Evolutionary conservation across 30 jellyfish, hydroid and myxozoan species (phyloP), one percentile per base, ranked within the genome.

Genomic region (Aurelia sp.): DNA sequence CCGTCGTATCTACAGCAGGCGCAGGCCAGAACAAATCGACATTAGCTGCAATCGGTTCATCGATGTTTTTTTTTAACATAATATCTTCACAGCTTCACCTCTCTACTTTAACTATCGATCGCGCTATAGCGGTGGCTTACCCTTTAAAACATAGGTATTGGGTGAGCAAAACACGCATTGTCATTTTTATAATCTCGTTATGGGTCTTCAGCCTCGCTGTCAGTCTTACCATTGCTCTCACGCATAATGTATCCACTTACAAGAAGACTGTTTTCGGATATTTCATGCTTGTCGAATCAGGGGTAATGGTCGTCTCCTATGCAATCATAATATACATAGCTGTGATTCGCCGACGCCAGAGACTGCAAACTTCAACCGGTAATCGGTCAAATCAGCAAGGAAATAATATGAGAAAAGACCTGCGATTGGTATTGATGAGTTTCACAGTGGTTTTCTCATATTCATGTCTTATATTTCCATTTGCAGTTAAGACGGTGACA

Each of bases 371-470:
- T 38, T 10, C n/a, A 15, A 57, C 47, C 20, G 22, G 17, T 5
- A 60, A 76, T 21, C 63, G 13, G n/a, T 57, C 76, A 5, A 74
- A 76, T 30, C 62, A 74, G 17, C 87, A 58, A 57, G 65, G 63
- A 8, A 40, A 40, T 40, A 8, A 40, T 40, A 40, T 40, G 51
- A 40, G 10, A 12, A 76, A 17, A 16, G 87, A 76, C 64, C 87
- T 21, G 13, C 87, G 87, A 11, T 61, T 76, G 51, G 64, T 76
- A 3, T 53, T 52, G 9, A 62, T 76, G 47, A 55, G 87, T 63
- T 41, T 76, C 12, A 8, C 47, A 12, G 65, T 76, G 30, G 24
- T 63, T 7, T 67, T 58, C 44, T 57, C 65, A 10, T 76, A 22
- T 40, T 1, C 40, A 20, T 4, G 33, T 30, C 8, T 50, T 24